phyloP scores from a whole-genome alignment of 2,888 invertebrate genomes.

The Cheilosia grossa region DNA sequence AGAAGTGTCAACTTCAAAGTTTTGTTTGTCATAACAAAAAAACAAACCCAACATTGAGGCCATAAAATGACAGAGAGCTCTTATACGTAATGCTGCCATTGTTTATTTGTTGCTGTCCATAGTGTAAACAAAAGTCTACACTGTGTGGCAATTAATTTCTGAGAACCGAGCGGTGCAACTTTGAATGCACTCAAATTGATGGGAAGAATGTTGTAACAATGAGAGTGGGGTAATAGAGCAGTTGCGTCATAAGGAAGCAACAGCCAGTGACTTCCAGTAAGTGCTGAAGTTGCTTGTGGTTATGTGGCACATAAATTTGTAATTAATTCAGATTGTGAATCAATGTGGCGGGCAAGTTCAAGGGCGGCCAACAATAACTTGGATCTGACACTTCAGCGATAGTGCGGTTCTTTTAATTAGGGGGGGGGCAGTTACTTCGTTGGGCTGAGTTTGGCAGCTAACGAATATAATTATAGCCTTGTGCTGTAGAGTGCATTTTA shows the following conservation, averaged over 20 bases:
- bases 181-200: slow-evolving; percentile 6
- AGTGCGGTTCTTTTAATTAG: slow-evolving; percentile 8
- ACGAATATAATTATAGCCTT: not conserved
- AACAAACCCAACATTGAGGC: slow-evolving; percentile 25
- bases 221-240: slow-evolving; percentile 9
- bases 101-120: not conserved
- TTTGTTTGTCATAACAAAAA: slow-evolving; percentile 26
- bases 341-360: slow-evolving; percentile 59
- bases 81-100: not conserved
- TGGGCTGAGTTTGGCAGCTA: not conserved
- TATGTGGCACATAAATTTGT: slow-evolving; percentile 23
- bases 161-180: not conserved
- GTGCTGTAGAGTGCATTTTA: not conserved
- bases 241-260: slow-evolving; percentile 46
- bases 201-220: slow-evolving; percentile 10
- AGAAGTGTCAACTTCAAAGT: slow-evolving; percentile 12
- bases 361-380: slow-evolving; percentile 40
- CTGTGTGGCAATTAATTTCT: slow-evolving; percentile 30
- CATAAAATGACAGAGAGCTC: not conserved
- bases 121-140: slow-evolving; percentile 13
- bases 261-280: slow-evolving; percentile 27
- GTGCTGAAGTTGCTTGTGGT: not conserved
- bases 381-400: slow-evolving; percentile 50
- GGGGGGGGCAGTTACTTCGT: not conserved
- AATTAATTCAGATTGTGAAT: slow-evolving; percentile 58